Base-by-base conservation (phyloP, 2,888 invertebrate genomes). In the Labia minor region DNA sequence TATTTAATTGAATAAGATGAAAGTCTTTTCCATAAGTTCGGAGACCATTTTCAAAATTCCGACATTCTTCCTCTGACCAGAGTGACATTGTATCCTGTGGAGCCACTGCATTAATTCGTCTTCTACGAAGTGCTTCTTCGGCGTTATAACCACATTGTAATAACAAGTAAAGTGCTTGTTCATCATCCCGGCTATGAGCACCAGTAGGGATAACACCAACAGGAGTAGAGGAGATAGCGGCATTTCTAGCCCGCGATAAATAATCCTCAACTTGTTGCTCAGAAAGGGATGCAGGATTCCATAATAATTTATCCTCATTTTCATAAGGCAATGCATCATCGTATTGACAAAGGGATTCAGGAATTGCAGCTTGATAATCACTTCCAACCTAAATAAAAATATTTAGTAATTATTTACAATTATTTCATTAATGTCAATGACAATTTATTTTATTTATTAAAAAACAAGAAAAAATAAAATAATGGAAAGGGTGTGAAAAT, bases 51-150 rank as follows among this genome's bases (percentile, higher is more conserved):
- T 99, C 98, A 79, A 99, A 99, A 77, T 94, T 93, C 67, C 92
- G 85, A 78, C 95, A 95, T 76, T 99, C 98, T 74, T 96, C 95
- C 77, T 97, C 96, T 1, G 95, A 95, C 96, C 97, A 98, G 1
- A 92, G 82, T 73, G 90, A 92, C 81, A 88, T 86, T 0, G 88
- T 86, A 73, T 90, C 89, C 1, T 86, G 82, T 18, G 85, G 84
- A 20, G 79, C 76, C 66, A 89, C 83, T 6, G 86, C 85, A 71
- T 89, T 87, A 75, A 92, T 85, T 64, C 89, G 83, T 67, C 88
- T 85, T 66, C 95, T 81, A 68, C 95, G 80, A 66, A 95, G 77
- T 0, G 96, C 96, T 79, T 96, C 95, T 68, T 95, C 95, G n/a
- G 89, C 83, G 78, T 94, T 95, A 76, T 95, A 92, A 1, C 94